Evolutionary conservation across 1,140 invertebrate genomes (phyloP).

Genomic region (Drosophila rhopaloa): DNA sequence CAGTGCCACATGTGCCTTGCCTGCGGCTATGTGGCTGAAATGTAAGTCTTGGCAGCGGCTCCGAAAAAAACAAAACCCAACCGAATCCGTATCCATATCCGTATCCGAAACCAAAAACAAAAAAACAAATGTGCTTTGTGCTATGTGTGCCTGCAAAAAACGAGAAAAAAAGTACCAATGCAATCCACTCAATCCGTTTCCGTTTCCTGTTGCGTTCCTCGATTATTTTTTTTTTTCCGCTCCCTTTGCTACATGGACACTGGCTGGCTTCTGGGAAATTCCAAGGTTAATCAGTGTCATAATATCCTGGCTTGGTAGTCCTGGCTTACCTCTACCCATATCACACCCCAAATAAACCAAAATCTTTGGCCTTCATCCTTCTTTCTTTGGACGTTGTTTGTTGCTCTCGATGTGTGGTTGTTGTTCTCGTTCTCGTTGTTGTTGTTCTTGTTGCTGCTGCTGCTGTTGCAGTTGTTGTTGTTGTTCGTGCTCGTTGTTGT

Average conservation of each 20-base stretch:
- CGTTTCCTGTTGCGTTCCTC: constrained; percentile 49
- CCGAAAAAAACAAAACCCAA: constrained; percentile 14
- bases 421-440: constrained; percentile 20
- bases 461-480: constrained; percentile 28
- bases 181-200: constrained; percentile 21
- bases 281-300: constrained; percentile 28
- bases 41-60: constrained; percentile 83
- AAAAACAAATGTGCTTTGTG: constrained; percentile 35
- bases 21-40: constrained; percentile 80
- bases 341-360: background rate
- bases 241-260: constrained; percentile 15
- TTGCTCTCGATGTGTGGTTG: constrained; percentile 21
- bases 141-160: constrained; percentile 37
- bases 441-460: constrained; percentile 14
- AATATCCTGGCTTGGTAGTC: constrained; percentile 31
- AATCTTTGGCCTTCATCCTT: constrained; percentile 13
- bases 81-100: constrained; percentile 19
- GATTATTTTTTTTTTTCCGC: constrained; percentile 16
- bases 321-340: constrained; percentile 11
- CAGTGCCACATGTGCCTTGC: constrained; percentile 69
- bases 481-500: constrained; percentile 56
- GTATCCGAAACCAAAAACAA: constrained; percentile 8
- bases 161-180: background rate
- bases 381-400: constrained; percentile 23
- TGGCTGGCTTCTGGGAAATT: constrained; percentile 1